Conservation (phyloP, 2,113 vertebrate species). For the Oncorhynchus nerka region DNA sequence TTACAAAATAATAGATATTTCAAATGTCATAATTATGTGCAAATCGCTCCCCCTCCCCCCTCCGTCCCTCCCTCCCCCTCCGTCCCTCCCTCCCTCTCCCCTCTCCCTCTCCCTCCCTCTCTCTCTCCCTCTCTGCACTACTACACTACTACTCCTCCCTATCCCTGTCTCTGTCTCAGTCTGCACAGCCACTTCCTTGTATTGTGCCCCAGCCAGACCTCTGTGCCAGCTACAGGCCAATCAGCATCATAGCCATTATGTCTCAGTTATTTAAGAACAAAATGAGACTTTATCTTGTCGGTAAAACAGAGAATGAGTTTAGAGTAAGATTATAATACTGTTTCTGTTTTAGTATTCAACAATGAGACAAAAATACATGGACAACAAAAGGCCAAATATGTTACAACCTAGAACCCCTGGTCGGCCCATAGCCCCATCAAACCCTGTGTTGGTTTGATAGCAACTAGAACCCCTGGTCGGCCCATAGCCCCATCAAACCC, state of each 20-base stretch:
- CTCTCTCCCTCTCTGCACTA: no score
- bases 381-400: constrained; percentile 13
- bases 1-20: no score
- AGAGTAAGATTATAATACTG: constrained; percentile 24
- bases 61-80: no score
- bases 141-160: neutral
- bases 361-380: constrained; percentile 16
- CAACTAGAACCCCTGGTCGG: no score
- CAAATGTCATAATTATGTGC: no score
- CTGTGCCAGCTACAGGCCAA: neutral
- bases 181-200: constrained; percentile 62
- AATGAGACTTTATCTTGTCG: constrained; percentile 37
- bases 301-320: constrained; percentile 39
- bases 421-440: neutral
- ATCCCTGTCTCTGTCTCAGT: constrained; percentile 62
- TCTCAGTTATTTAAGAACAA: constrained; percentile 49
- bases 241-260: constrained; percentile 56
- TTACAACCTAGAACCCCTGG: neutral
- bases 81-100: constrained; percentile 12
- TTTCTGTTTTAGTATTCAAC: constrained; percentile 29
- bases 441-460: no score
- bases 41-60: no score
- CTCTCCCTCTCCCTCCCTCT: constrained; percentile 52
- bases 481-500: no score
- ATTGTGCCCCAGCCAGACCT: no score